These are phyloP conservation scores for Hyposoter dolosus DNA, from an alignment of 2,888 invertebrate genomes.

Conservation along the genomic window DNA sequence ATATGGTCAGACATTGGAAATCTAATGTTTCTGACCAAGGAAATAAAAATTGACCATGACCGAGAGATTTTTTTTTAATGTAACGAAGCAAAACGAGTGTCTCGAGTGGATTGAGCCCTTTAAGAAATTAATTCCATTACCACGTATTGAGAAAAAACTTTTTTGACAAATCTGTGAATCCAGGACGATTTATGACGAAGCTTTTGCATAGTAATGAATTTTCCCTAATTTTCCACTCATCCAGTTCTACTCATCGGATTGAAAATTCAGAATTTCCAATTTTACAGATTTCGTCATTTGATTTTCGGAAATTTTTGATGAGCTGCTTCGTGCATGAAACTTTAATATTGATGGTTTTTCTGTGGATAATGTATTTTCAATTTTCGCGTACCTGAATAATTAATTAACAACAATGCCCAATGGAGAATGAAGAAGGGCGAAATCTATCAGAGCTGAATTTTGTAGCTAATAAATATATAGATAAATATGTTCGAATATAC, in stretches of 20 bases:
- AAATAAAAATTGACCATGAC: neutral
- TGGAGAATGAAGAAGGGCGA: conserved; percentile 23
- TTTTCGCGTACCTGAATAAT: conserved; percentile 26
- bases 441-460: conserved; percentile 36
- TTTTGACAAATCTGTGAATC: too few species aligned
- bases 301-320: neutral
- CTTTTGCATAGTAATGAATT: too few species aligned
- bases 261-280: too few species aligned
- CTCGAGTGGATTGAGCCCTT: neutral
- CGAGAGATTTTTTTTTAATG: neutral
- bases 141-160: too few species aligned
- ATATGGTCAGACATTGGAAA: conserved; percentile 1
- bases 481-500: neutral
- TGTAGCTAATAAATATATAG: neutral
- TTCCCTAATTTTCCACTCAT: too few species aligned
- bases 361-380: conserved; percentile 25
- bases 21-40: neutral
- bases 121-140: neutral
- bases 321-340: neutral
- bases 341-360: conserved; percentile 2
- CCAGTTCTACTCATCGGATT: too few species aligned
- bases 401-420: conserved; percentile 47
- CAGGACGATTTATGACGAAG: too few species aligned
- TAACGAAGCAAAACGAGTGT: neutral
- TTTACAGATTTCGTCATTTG: neutral